phyloP scores from a whole-genome alignment of 2,113 vertebrate genomes.

The Alectura lathami region DNA sequence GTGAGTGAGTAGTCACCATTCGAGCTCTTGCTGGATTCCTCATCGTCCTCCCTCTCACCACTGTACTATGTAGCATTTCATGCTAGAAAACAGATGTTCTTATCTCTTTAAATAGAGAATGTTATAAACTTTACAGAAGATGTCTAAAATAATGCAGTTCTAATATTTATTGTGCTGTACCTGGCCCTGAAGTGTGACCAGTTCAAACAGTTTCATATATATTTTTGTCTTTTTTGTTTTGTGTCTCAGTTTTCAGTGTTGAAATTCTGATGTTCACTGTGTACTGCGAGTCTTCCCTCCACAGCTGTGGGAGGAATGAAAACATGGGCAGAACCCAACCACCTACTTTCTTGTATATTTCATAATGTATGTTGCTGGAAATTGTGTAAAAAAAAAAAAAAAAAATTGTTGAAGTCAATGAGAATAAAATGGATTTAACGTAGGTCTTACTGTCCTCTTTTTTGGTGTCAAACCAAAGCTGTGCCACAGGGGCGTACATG shows the following conservation, averaged over 20 bases:
- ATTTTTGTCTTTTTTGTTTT: conserved; percentile 64
- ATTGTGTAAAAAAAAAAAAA: conserved; percentile 64
- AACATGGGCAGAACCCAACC: conserved; percentile 49
- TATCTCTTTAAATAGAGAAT: conserved; percentile 72
- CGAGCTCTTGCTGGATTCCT: conserved; percentile 52
- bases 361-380: conserved; percentile 74
- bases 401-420: conserved; percentile 70
- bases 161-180: conserved; percentile 82
- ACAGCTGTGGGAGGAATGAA: conserved; percentile 47
- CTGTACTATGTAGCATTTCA: conserved; percentile 72
- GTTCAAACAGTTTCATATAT: conserved; percentile 76
- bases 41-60: conserved; percentile 30
- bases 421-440: conserved; percentile 80
- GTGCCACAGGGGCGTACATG: rapidly evolving
- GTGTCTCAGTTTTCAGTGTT: conserved; percentile 77
- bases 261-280: conserved; percentile 71
- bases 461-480: neutral
- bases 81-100: conserved; percentile 65
- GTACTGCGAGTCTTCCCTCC: conserved; percentile 62
- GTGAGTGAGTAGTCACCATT: conserved; percentile 51
- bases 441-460: neutral
- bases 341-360: conserved; percentile 70
- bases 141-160: conserved; percentile 74
- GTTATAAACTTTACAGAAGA: conserved; percentile 71
- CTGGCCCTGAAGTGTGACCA: conserved; percentile 73